Evolutionary conservation across 2,888 invertebrate genomes (phyloP).

Genomic region (Eudasyphora cyanicolor): DNA sequence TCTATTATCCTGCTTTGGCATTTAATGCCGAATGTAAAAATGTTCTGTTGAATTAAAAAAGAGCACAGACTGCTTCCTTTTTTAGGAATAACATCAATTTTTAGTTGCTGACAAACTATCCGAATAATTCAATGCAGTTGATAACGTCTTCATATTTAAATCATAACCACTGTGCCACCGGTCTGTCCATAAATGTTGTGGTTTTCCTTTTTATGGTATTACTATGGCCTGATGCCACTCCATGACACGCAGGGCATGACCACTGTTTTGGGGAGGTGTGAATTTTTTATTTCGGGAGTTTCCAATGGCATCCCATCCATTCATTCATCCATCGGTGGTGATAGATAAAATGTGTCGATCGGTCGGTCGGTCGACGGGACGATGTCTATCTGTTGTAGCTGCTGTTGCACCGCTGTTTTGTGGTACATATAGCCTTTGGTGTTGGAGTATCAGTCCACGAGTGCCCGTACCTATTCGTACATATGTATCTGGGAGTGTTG

Average conservation of each 20-base stretch:
- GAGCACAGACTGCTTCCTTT: too few relatives aligned
- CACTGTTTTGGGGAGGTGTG: constrained; percentile 57
- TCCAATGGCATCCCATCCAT: not conserved
- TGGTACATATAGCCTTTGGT: too few relatives aligned
- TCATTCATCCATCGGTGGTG: not conserved
- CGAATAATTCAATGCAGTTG: too few relatives aligned
- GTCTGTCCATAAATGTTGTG: constrained; percentile 15
- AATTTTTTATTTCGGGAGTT: constrained; percentile 54
- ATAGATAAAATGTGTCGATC: constrained; percentile 28
- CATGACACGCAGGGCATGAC: constrained; percentile 3
- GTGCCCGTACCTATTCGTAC: too few relatives aligned
- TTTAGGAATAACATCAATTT: too few relatives aligned
- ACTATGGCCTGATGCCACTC: constrained; percentile 15
- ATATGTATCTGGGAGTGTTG: constrained; percentile 51
- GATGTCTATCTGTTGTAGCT: not conserved
- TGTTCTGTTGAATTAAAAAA: too few relatives aligned
- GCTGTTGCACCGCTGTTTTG: not conserved
- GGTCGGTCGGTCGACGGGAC: not conserved
- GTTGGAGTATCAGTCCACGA: constrained; percentile 7
- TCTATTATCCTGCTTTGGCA: too few relatives aligned
- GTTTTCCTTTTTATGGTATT: constrained; percentile 34
- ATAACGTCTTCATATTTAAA: too few relatives aligned
- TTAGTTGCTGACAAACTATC: too few relatives aligned
- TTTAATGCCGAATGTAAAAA: too few relatives aligned
- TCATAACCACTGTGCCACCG: not conserved